Base-by-base conservation (phyloP, 2,113 vertebrate species). In the Neogobius melanostomus region DNA sequence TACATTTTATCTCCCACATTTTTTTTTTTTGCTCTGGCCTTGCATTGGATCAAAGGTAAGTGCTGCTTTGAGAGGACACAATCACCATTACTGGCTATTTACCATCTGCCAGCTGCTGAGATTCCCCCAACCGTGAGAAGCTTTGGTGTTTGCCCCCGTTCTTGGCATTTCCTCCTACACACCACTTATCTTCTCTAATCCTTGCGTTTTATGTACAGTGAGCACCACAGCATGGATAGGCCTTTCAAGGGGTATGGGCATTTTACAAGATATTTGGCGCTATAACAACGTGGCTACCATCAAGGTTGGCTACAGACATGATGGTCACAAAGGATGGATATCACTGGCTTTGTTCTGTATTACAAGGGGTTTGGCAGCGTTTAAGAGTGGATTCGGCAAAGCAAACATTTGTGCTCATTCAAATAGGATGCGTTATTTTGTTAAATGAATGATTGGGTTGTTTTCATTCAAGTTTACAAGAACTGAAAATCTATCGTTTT, bases 11-110 rank as follows among this genome's bases (percentile, higher is more conserved):
- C 28, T 61, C 59, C 2, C 60, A 43, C 49, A 7, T 46, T 64
- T 46, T 49, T 14, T 47, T 17, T 64, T 63, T 62, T 7, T 28
- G 66, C 51, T 54, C 28, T 51, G 51, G 36, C 28, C 45, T 47
- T 21, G 64, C 54, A 54, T 53, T 14, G n/a, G 4, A 63, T 76
- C 54, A 84, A 75, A 80, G 85, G 82, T 84, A 79, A 77, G 78
- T 11, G 46, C 50, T 52, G 54, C 59, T 63, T 46, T 53, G 21
- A 75, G 45, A 70, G 75, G 68, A 77, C 21, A 62, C 53, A 60
- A 66, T 68, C 64, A 57, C 64, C 51, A 14, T 76, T 73, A 69
- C 62, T 12, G 59, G 10, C 62, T 48, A 28, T 64, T 64, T 47
- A 46, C 62, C 62, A 64, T 64, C 62, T 64, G 53, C 65, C 47